Evolutionary conservation across 2,113 vertebrate species (phyloP).

Genomic region (Sylvietta virens): DNA sequence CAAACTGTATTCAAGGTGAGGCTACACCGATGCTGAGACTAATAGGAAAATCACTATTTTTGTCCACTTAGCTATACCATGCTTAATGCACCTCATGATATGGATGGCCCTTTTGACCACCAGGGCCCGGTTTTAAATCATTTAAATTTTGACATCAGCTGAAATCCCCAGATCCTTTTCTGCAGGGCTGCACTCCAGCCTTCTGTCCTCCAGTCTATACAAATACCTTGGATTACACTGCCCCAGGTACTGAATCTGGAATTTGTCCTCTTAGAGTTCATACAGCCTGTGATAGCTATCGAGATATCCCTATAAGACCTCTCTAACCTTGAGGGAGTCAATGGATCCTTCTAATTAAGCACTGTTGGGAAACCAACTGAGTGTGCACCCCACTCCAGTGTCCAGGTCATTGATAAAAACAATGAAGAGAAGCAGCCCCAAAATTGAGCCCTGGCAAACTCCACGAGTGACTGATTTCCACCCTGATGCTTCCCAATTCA

Average conservation of each 20-base stretch:
- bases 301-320: background rate
- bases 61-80: background rate
- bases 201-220: background rate
- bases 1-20: background rate
- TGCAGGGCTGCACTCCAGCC: background rate
- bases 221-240: background rate
- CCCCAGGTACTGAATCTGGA: background rate
- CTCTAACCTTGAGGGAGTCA: background rate
- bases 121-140: background rate
- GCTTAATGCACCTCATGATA: too few species aligned
- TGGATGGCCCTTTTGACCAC: background rate
- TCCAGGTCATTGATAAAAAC: background rate
- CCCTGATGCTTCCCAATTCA: background rate
- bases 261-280: background rate
- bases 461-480: background rate
- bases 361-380: background rate
- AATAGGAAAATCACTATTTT: background rate
- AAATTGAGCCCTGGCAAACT: background rate
- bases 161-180: background rate
- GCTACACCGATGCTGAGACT: background rate
- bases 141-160: background rate
- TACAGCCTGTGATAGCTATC: background rate
- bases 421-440: background rate
- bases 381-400: rapidly evolving
- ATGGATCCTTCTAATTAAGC: background rate